Base-by-base conservation (phyloP, 1,140 invertebrate genomes). In the Chlorops oryzae region DNA sequence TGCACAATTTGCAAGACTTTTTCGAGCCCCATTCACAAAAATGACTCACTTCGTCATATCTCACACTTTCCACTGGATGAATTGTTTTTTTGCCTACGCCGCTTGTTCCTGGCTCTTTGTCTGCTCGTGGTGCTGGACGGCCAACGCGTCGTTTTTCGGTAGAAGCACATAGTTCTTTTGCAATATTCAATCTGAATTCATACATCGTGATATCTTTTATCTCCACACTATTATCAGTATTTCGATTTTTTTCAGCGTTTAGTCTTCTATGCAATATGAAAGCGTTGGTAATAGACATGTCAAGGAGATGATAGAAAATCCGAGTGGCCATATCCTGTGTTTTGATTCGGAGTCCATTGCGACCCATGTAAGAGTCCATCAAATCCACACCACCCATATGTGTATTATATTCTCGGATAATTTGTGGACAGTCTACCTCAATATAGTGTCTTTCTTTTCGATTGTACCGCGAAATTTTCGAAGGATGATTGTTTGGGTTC, bases 331-430 rank as follows among this genome's bases (percentile, higher is more conserved):
- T 22, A 22, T 44, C 23, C 24, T 24, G 41, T 10, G 41, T 44
- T 44, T 44, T 44, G 41, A 44, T 24, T 44, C 10, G 6, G 23
- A 44, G 17, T 10, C 23, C 18, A 44, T 44, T 22, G 6, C 41
- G 41, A 23, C 41, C 23, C 41, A 44, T 22, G 10, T 20, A 44
- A 6, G 41, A 44, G 20, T 44, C 41, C 41, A 44, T 44, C 17
- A 44, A 17, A 24, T 44, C 41, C 5, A 44, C 41, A 44, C 41
- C 41, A 10, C 38, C 41, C 41, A 25, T 44, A 25, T 44, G 23
- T 5, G 18, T 10, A 17, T 44, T 44, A 22, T 44, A 44, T 17
- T 44, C 21, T 21, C 17, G 18, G 12, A 44, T 24, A 13, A 24
- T 24, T 44, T 44, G 10, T 44, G 21, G 41, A 23, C 41, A 40